phyloP scores from a whole-genome alignment of 2,797 vertebrate species.

The Helostoma temminkii region DNA sequence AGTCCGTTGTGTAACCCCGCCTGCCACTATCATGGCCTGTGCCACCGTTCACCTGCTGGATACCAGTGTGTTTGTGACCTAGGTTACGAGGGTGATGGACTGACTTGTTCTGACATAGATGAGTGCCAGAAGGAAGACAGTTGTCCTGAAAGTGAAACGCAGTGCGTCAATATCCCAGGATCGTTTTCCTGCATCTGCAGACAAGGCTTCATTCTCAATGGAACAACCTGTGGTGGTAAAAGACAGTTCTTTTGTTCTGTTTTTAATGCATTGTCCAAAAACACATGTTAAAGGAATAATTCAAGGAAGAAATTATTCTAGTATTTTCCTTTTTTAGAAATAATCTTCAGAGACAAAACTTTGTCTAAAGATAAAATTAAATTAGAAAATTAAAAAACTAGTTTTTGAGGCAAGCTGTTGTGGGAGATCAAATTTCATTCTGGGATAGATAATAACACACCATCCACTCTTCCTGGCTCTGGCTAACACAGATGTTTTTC shows the following conservation, averaged over 20 bases:
- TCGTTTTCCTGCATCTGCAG: constrained; percentile 85
- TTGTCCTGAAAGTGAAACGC: constrained; percentile 81
- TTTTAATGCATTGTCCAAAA: background rate
- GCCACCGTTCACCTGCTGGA: constrained; percentile 79
- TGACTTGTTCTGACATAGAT: constrained; percentile 84
- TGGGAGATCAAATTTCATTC: background rate
- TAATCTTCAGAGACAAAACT: too few relatives aligned
- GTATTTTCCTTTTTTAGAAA: too few relatives aligned
- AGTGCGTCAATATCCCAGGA: constrained; percentile 84
- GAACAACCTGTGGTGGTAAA: constrained; percentile 83
- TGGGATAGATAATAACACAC: background rate
- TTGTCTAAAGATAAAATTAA: too few relatives aligned
- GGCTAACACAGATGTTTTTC: background rate
- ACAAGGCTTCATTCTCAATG: constrained; percentile 79
- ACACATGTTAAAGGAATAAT: too few relatives aligned
- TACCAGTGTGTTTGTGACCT: constrained; percentile 87
- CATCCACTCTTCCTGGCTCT: background rate
- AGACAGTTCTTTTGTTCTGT: constrained; percentile 1
- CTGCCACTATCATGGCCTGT: constrained; percentile 83
- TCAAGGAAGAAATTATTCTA: too few relatives aligned
- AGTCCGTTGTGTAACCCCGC: constrained; percentile 74
- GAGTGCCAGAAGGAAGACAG: constrained; percentile 82
- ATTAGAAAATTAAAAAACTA: too few relatives aligned
- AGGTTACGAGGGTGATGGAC: constrained; percentile 83
- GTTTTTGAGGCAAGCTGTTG: background rate